A percentile compares a stretch with the other conserved stretches of the same genome.
phyloP scores from a whole-genome alignment of 2,797 vertebrate species.

The Danio albolineatus region DNA sequence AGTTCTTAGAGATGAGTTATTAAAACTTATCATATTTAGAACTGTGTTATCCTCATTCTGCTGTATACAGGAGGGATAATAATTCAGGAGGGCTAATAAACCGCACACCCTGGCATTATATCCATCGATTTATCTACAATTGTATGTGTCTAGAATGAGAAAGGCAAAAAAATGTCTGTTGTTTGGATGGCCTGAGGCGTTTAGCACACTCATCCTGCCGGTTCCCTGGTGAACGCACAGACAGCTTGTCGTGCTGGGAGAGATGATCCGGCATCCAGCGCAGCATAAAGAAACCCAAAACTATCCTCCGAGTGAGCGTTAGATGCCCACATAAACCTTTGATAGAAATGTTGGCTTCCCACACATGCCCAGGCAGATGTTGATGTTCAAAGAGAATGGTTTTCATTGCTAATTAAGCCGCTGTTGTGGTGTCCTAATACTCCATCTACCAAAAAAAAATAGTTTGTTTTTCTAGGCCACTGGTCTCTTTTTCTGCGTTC shows the following conservation, averaged over 20 bases:
- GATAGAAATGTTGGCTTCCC: neutral
- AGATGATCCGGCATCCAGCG: neutral
- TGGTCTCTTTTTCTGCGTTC: neutral
- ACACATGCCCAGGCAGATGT: neutral
- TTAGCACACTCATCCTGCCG: neutral
- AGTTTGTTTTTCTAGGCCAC: constrained; percentile 21
- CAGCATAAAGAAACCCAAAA: constrained; percentile 1
- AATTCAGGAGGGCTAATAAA: too few relatives aligned
- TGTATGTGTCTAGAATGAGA: neutral
- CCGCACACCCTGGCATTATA: too few relatives aligned
- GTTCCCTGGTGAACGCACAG: neutral
- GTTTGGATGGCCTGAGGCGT: neutral
- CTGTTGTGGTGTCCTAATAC: neutral
- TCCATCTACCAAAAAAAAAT: constrained; percentile 3
- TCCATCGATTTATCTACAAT: too few relatives aligned
- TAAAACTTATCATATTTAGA: too few relatives aligned
- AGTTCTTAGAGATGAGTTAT: too few relatives aligned
- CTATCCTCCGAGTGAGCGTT: constrained; percentile 12
- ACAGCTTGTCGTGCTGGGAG: neutral
- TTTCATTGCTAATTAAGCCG: constrained; percentile 25
- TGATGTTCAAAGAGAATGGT: constrained; percentile 2
- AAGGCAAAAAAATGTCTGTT: neutral
- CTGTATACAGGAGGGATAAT: too few relatives aligned
- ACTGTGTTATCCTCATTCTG: too few relatives aligned
- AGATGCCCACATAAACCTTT: constrained; percentile 14